Conservation (phyloP, 2,797 vertebrate genomes). For the Gymnothorax javanicus region DNA sequence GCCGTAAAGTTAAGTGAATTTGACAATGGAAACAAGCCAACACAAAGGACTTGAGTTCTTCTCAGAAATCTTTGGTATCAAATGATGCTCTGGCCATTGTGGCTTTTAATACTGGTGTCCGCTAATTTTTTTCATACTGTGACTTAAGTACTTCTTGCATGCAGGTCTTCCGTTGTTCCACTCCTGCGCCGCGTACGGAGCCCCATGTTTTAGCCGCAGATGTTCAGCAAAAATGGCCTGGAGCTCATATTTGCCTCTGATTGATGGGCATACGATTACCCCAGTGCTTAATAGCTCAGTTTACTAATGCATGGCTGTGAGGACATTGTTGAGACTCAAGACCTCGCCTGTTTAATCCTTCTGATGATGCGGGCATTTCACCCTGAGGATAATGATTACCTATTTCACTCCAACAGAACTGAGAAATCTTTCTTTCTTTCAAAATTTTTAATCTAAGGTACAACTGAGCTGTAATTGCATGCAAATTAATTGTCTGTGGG, state of each 20-base stretch:
- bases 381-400: not conserved
- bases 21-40: no score
- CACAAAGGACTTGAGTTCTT: no score
- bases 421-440: not conserved
- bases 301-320: not conserved
- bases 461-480: not conserved
- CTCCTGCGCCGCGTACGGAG: not conserved
- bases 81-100: no score
- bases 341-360: not conserved
- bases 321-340: not conserved
- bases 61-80: no score
- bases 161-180: not conserved
- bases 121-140: no score
- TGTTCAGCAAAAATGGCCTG: not conserved
- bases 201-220: not conserved
- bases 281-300: not conserved
- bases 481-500: not conserved
- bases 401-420: not conserved
- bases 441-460: not conserved
- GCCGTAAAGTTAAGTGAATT: no score
- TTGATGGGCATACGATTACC: not conserved
- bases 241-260: not conserved
- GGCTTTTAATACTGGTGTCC: no score
- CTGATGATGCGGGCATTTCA: not conserved
- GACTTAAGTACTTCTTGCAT: no score